phyloP scores from a whole-genome alignment of 92 coral and sea anemone genomes.

The Zoanthus sansibaricus region DNA sequence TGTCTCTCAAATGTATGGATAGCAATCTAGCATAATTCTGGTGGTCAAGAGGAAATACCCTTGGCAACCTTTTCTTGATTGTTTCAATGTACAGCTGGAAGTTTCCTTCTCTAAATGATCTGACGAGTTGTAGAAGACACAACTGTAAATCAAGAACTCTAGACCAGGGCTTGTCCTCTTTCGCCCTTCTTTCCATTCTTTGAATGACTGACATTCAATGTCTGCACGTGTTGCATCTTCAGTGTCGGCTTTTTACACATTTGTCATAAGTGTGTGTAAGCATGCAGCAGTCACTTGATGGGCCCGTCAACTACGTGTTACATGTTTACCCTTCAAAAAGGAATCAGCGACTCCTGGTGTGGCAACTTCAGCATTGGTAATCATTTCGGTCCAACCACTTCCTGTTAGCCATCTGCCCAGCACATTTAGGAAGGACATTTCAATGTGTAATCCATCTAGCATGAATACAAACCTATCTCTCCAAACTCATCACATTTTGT shows the following conservation, averaged over 20 bases:
- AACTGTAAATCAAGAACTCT: constrained; percentile 40
- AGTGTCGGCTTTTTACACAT: background rate
- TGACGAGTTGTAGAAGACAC: constrained; percentile 31
- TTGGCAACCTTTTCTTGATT: constrained; percentile 39
- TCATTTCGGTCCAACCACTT: background rate
- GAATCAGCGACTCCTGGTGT: constrained; percentile 40
- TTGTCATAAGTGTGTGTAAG: background rate
- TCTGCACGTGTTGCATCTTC: background rate
- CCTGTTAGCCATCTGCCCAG: constrained; percentile 9
- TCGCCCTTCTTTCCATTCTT: background rate
- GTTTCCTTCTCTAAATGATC: constrained; percentile 48
- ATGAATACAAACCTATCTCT: constrained; percentile 9
- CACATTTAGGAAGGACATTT: constrained; percentile 7
- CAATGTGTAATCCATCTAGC: constrained; percentile 29
- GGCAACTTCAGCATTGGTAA: background rate
- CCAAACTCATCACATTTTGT: background rate
- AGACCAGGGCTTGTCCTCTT: constrained; percentile 25
- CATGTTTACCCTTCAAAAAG: constrained; percentile 19
- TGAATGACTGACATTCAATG: background rate
- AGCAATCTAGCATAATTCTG: constrained; percentile 51
- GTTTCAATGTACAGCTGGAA: constrained; percentile 19
- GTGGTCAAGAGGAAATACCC: constrained; percentile 52
- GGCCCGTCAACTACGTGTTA: constrained; percentile 38
- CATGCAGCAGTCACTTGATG: constrained; percentile 49
- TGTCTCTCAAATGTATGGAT: constrained; percentile 53